Base-by-base conservation (phyloP, 2,113 vertebrate genomes). In the Ochotona curzoniae region DNA sequence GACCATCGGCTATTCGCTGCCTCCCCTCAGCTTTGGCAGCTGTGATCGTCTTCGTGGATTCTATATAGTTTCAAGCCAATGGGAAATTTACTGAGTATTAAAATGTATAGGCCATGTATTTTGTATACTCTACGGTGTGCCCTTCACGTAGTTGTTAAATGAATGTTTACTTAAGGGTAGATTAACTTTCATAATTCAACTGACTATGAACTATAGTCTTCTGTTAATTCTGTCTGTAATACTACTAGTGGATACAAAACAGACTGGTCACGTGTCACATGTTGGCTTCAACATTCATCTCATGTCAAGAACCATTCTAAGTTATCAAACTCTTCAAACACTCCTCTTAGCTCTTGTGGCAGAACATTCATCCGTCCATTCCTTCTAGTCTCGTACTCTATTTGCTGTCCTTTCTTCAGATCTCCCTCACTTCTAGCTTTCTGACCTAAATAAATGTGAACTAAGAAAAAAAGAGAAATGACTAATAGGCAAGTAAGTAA, bases 231-330 rank as follows among this genome's bases (percentile, higher is more conserved):
- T 35, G 4, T 49, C 83, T 87, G 1, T 49, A 57, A 70, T 83
- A 69, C 23, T 6, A 44, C 38, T 44, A 44, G 38, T 35, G 38
- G 30, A 78, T 57, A 83, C 79, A 71, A 86, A 76, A 71, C 63
- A 90, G 47, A 35, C 47, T 60, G 20, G 23, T 35, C 44, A 71
- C 54, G 2, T 82, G 87, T 64, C 32, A 90, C 81, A 82, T 87
- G 66, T 78, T 90, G 69, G 86, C 47, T 49, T 78, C 76, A 54
- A 87, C 14, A 90, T 71, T n/a, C 47, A 11, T 66, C 83, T 87
- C 70, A 82, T 71, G 6, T 80, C 73, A 47, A 90, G 20, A 30
- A 49, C 67, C 83, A 32, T 49, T 83, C 76, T 87, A 38, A 95
- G 73, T 79, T 49, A 73, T 83, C 91, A 87, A 49, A 60, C 76